Evolutionary conservation across 2,113 vertebrate species (phyloP), one percentile per base, ranked within the genome.

Genomic region (Zosterops pallidus): DNA sequence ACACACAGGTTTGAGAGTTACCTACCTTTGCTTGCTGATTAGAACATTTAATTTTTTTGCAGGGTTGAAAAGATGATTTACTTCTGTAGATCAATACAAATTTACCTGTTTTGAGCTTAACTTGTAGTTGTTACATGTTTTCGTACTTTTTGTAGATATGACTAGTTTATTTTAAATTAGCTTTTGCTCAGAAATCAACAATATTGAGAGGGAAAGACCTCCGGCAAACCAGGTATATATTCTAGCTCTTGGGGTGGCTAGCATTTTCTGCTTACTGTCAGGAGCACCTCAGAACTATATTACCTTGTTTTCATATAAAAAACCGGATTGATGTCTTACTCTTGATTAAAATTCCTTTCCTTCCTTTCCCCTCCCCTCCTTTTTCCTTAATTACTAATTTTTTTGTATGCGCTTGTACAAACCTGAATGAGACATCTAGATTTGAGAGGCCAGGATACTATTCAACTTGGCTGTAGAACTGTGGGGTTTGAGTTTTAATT

Each of bases 351-450:
- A 31, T 62, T 35, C 3, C 39, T 57, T 86, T 69, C 17, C 3
- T 28, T 5, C 11, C 23, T 10, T 5, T 5, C 8, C 11, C 8
- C 2, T 0, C 7, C 2, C 5, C 3, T 11, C 33, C n/a, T 67
- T 20, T 20, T 19, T 39, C 39, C 12, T 55, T 64, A 14, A 11
- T 44, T 42, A 7, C 10, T 53, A 2, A 6, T 26, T 52, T 71
- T 75, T 72, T 65, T 78, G 5, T 70, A 12, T 42, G 15, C 67
- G 23, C 8, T 6, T 50, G n/a, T 52, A 77, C 60, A 93, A 87
- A 42, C 18, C 5, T 35, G 35, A 56, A 50, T 67, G 42, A 74
- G 25, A 21, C 6, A 44, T 65, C 29, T 52, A 5, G 22, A 37
- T 29, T 33, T 35, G 9, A 50, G 29, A 50, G 69, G 26, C 75